Base-by-base conservation (phyloP, 92 coral and sea anemone species). In the Virgularia gustaviana region DNA sequence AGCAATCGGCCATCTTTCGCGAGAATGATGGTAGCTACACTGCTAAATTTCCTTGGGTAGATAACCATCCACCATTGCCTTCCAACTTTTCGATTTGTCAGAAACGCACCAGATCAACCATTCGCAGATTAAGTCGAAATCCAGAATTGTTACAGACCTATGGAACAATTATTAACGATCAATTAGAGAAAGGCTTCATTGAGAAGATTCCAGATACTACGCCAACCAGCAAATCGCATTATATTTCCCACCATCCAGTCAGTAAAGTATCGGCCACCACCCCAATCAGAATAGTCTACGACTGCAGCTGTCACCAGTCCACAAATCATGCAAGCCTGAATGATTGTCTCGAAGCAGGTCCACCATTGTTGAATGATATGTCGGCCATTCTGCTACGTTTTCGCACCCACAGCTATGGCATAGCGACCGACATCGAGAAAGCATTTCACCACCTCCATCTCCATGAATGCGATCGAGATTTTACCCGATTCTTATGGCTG, bases 391-490 rank as follows among this genome's bases (percentile, higher is more conserved):
- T 84, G 9, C n/a, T 79, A 1, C 27, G 74, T 2, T 84, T 84
- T 56, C 79, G 78, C 18, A 67, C 73, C 68, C 54, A 65, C 61
- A 29, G 44, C 41, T 80, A 66, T 60, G 80, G 72, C 32, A 1
- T 85, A 2, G 73, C 79, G 19, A 55, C 89, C 19, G 83, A 80
- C 63, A 73, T 84, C 51, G 81, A 79, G 38, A 84, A 84, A 43
- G 88, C 81, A 0, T 84, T 84, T 25, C 45, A 72, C 27, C 81
- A 67, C 33, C 56, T 80, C 27, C 70, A 64, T 34, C 85, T 85
- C 0, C 64, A 75, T 45, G 72, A 75, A 54, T 64, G 44, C 18
- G 80, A 83, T 49, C 32, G 81, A 38, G 88, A 84, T 73, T 82
- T 78, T 24, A 83, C 83, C 31, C 58, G 83, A 28, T 83, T 83